Base-by-base conservation (phyloP, 2,888 invertebrate genomes). In the Phanerotoma sp. region DNA sequence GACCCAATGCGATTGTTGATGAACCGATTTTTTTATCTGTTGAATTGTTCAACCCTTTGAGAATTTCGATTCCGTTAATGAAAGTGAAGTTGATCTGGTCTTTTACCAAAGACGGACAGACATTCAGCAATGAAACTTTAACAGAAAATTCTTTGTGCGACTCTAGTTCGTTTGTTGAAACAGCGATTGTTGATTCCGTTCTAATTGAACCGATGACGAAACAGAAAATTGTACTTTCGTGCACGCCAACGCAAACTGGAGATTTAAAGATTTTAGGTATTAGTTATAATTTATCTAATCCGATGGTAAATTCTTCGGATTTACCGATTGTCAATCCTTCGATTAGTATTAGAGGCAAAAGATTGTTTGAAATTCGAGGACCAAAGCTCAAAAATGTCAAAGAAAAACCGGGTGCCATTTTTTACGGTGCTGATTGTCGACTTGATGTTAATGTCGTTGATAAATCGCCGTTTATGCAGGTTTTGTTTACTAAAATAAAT, bases 1-100 rank as follows among this genome's bases (percentile, higher is more conserved):
- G 83, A 67, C 89, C 93, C 3, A 78, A 87, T 18, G 87, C 87
- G 9, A 85, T 91, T 44, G 83, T 90, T 64, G 87, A 88, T 73
- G 95, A 96, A 75, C 89, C 90, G 1, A 86, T 95, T 50, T 87
- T 88, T 75, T 81, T 95, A 50, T 86, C 87, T 35, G 80, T 95
- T 21, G 84, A 85, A 49, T 79, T 96, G 60, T 81, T 83, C 62
- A 93, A 93, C 78, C 88, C 89, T 0, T 77, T 93, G 47, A 86
- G 88, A 70, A 86, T 93, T 60, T 79, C 86, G 1, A 74, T 93
- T 60, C 80, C 85, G 37, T 75, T 93, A 54, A 84, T 84, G 60
- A 85, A 91, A 65, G 79, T 92, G 9, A 83, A 84, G 67, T 78
- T 93, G 40, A 76, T 91, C 25, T 93, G 92, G 91, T 82, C 80